Evolutionary conservation across 2,797 vertebrate genomes (phyloP), one percentile per base, ranked within the genome.

Genomic region (Anomalospiza imberbis): DNA sequence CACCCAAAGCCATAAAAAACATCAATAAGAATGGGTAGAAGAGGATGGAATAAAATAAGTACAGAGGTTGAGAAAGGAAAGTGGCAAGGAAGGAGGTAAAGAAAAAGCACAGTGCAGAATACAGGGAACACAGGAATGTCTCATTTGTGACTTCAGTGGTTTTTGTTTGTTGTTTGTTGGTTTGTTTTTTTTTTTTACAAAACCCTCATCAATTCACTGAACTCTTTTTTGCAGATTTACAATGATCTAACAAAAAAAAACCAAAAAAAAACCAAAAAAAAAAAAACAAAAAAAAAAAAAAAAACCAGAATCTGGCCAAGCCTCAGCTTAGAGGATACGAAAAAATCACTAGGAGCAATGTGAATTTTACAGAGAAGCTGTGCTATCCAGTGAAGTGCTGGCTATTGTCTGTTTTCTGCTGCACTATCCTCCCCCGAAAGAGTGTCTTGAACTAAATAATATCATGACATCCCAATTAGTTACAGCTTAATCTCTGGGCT

Each of bases 1-100:
- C 77, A 82, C 55, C 71, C 38, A 91, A 86, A 90, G 36, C 45
- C 83, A 87, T 70, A 91, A 89, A 93, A 95, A 83, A 55, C 50
- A 92, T 73, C 61, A 85, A 68, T 75, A 89, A 47, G 22, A 91
- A 83, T 65, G 51, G 58, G 36, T 72, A 73, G 31, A 45, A 93
- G 32, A 92, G 16, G 31, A 53, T 40, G 36, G 48, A 93, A 74
- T 75, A 63, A 91, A 76, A n/a, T 58, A 83, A 82, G 28, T 47
- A 19, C 21, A 66, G 58, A 83, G 57, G 54, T 13, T 81, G 44
- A 67, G 38, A 66, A 85, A 77, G 42, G 57, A 91, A 17, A 28
- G n/a, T 60, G 54, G 28, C 42, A 66, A 54, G 19, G 60, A 77
- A 55, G 47, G 44, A 94, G 54, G 54, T 61, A 91, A 93, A 74